These are phyloP conservation scores for Microcebus murinus DNA, from an alignment of 2,113 vertebrate genomes.

Conservation along the genomic window DNA sequence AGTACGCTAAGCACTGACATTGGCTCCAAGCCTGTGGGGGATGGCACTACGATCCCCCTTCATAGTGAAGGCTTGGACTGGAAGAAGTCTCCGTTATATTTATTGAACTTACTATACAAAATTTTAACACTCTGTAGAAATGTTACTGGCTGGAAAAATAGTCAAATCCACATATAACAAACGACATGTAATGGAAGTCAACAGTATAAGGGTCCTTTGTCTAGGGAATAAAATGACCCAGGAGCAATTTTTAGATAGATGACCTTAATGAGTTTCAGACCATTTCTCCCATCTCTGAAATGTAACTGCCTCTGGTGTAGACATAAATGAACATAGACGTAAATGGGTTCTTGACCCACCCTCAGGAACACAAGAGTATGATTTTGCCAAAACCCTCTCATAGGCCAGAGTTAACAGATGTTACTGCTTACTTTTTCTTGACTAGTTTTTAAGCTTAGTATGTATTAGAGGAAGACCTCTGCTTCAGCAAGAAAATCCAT, in stretches of 20 bases:
- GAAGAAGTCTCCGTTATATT: background rate
- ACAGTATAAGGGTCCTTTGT: background rate
- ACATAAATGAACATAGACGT: background rate
- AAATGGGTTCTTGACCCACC: background rate
- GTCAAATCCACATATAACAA: background rate
- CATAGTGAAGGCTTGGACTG: background rate
- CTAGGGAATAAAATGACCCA: background rate
- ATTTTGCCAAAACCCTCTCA: background rate
- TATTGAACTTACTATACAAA: constrained; percentile 14
- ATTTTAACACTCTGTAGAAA: background rate
- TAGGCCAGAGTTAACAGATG: background rate
- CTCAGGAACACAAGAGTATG: background rate
- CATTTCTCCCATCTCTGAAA: background rate
- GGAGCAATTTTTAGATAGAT: background rate
- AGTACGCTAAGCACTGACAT: constrained; percentile 1
- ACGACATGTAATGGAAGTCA: background rate
- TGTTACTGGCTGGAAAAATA: background rate
- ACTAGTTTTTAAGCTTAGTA: background rate
- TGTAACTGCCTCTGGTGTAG: background rate
- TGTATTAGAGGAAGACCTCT: background rate
- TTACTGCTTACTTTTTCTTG: background rate
- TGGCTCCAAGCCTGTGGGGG: background rate
- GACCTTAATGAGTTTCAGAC: background rate
- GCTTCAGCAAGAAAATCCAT: background rate
- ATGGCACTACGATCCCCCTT: background rate